Base-by-base conservation (phyloP, 2,888 invertebrate species). In the Cheiracanthium punctorium region DNA sequence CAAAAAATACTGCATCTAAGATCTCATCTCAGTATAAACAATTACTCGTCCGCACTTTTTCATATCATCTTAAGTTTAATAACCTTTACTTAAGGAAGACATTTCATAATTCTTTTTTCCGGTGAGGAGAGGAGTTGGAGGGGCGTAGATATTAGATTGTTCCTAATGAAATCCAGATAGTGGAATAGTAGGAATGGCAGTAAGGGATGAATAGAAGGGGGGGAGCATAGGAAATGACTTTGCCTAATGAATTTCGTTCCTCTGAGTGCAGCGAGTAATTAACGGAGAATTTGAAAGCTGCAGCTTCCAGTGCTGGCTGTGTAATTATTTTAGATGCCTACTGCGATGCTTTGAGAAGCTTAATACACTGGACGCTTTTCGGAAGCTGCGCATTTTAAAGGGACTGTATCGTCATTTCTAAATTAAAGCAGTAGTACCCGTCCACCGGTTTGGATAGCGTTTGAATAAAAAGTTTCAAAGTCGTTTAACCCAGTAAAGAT, bases 291-390 rank as follows among this genome's bases (percentile, higher is more conserved):
- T 86, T 80, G 85, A 75, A 86, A 86, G 85, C 80, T 69, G 32
- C 70, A 70, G 76, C 76, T 33, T 69, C 71, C 80, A 75, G 75
- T 75, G 75, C 77, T 74, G 84, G 67, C 72, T 80, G 85, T 86
- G 75, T 80, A 80, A 86, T 86, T 86, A 86, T 86, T 86, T 86
- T 86, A 86, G 85, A 86, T 85, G 85, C 85, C 85, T 74, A 85
- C 79, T 73, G 79, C 75, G 75, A 65, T 74, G 85, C 74, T 79
- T 77, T 72, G 77, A 70, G 74, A 73, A 69, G 79, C 73, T 79
- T 79, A 79, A 85, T 74, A 85, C 84, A 85, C 79, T 79, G 73
- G 79, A 48, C 84, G 77, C 84, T 84, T 84, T 77, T 73, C 67
- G 48, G 71, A 72, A 67, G 82, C 77, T 65, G 67, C 64, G 28